Conservation (phyloP, 2,113 vertebrate species). For the Dissostichus mawsoni region DNA sequence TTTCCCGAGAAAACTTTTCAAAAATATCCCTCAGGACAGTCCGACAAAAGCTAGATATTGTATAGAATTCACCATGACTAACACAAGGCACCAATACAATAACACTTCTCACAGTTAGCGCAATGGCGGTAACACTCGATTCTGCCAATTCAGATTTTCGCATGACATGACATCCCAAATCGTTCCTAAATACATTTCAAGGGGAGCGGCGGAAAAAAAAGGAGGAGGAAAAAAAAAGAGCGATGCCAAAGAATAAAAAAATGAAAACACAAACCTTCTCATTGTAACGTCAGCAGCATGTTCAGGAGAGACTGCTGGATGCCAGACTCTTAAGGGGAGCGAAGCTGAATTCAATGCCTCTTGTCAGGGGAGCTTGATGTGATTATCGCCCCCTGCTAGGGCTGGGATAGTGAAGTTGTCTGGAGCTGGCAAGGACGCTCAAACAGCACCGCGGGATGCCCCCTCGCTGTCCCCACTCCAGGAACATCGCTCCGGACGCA, state of each 20-base stretch:
- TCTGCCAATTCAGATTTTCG: slow-evolving; percentile 62
- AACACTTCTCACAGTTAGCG: slow-evolving; percentile 30
- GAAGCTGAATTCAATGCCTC: slow-evolving; percentile 82
- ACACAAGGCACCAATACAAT: slow-evolving; percentile 50
- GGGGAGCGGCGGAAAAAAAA: neutral
- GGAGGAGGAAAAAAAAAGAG: slow-evolving; percentile 6
- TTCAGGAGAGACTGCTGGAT: slow-evolving; percentile 75
- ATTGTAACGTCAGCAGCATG: slow-evolving; percentile 79
- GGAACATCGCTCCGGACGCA: slow-evolving; percentile 66
- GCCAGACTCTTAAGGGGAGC: slow-evolving; percentile 80
- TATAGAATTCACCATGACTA: slow-evolving; percentile 50
- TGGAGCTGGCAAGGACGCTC: slow-evolving; percentile 75
- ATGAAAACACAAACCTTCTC: slow-evolving; percentile 76
- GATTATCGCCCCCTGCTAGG: slow-evolving; percentile 85
- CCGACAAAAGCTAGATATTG: slow-evolving; percentile 35
- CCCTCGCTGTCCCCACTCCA: slow-evolving; percentile 64
- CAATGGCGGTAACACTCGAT: slow-evolving; percentile 41
- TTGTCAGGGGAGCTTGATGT: slow-evolving; percentile 84
- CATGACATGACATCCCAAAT: slow-evolving; percentile 56
- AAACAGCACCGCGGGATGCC: slow-evolving; percentile 76
- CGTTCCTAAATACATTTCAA: slow-evolving; percentile 44
- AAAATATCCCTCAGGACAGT: slow-evolving; percentile 29
- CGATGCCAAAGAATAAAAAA: slow-evolving; percentile 55
- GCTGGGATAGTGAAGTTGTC: slow-evolving; percentile 82
- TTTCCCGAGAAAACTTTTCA: slow-evolving; percentile 39